Evolutionary conservation across 2,797 vertebrate genomes (phyloP).

Genomic region (Hypotaenidia philippensis): DNA sequence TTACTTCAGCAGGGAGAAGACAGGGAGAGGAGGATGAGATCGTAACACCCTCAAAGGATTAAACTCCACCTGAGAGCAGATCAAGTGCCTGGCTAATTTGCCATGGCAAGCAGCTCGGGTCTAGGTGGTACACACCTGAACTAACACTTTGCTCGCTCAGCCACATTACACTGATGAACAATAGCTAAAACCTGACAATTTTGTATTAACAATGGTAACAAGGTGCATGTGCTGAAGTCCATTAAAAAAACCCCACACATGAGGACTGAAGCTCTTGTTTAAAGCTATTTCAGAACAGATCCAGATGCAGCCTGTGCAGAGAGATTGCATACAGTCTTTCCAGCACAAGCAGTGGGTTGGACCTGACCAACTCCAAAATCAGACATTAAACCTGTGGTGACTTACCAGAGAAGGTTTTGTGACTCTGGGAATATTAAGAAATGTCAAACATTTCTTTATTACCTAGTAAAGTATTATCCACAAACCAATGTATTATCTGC

Average conservation of each 20-base stretch:
- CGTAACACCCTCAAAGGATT: background rate
- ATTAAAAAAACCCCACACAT: background rate
- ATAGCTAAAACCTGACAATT: background rate
- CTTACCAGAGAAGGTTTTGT: background rate
- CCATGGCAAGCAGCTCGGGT: background rate
- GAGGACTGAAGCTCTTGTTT: background rate
- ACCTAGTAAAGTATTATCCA: background rate
- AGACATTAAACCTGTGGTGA: background rate
- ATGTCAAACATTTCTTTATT: background rate
- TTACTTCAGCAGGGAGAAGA: background rate
- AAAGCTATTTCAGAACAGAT: background rate
- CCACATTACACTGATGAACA: background rate
- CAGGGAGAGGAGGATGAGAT: background rate
- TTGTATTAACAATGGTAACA: background rate
- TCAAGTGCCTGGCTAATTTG: background rate
- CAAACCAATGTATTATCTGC: background rate
- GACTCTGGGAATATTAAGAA: background rate
- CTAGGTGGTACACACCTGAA: background rate
- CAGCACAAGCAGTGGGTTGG: background rate
- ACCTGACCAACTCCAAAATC: background rate
- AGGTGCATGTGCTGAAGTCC: background rate
- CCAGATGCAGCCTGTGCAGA: background rate
- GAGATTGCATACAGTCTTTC: background rate
- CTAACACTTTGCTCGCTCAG: background rate
- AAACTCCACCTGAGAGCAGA: background rate